A percentile compares a stretch with the other conserved stretches of the same genome.
Conservation (phyloP, 2,113 vertebrate species). For the Nothobranchius kuhntae region DNA sequence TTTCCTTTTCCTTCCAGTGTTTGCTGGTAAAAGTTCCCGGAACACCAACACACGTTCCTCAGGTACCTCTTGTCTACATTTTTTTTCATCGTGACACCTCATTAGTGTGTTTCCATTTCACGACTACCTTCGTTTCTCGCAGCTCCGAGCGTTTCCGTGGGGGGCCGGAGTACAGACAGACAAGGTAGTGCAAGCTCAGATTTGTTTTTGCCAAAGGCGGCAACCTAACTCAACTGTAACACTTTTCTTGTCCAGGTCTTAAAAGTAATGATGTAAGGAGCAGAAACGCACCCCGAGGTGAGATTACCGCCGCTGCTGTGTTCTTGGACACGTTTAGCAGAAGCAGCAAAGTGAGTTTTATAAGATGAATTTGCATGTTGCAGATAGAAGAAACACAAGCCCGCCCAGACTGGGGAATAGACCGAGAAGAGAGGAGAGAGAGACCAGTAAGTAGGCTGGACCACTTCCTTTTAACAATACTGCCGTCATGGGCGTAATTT, state of each 20-base stretch:
- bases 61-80: slow-evolving; percentile 31
- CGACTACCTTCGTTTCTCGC: not conserved
- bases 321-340: not conserved
- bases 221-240: not conserved
- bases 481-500: no score
- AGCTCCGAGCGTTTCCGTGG: slow-evolving; percentile 56
- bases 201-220: not conserved
- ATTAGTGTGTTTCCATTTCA: no score
- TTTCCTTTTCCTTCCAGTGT: slow-evolving; percentile 52
- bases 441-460: slow-evolving; percentile 41
- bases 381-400: slow-evolving; percentile 54
- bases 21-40: slow-evolving; percentile 61
- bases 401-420: slow-evolving; percentile 58
- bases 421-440: slow-evolving; percentile 53
- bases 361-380: slow-evolving; percentile 1
- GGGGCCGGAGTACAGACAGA: slow-evolving; percentile 51
- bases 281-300: slow-evolving; percentile 64
- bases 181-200: slow-evolving; percentile 34
- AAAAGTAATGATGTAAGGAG: slow-evolving; percentile 65
- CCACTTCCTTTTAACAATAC: no score
- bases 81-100: not conserved
- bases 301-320: slow-evolving; percentile 4
- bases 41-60: slow-evolving; percentile 44
- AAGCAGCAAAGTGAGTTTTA: not conserved
- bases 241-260: slow-evolving; percentile 18